phyloP scores from a whole-genome alignment of 2,797 vertebrate species.

The Poecile montanus region DNA sequence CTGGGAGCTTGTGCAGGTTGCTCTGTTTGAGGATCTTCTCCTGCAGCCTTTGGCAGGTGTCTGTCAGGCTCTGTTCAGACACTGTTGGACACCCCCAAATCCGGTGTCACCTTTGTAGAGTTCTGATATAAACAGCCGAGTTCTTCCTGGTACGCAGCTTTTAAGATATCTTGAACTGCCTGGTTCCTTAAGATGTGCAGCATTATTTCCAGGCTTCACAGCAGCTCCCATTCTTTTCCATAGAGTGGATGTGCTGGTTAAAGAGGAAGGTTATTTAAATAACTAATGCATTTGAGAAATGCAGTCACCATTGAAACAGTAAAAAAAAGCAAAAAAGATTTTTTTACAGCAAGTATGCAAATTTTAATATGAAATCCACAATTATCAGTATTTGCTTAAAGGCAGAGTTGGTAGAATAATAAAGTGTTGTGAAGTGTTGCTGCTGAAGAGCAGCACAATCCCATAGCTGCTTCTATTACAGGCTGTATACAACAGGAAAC shows the following conservation, averaged over 20 bases:
- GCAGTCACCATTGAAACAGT: neutral
- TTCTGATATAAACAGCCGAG: accelerated
- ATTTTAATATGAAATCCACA: neutral
- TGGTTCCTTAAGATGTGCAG: neutral
- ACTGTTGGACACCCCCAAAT: neutral
- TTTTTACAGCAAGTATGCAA: neutral
- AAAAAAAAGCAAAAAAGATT: neutral
- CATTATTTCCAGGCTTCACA: neutral
- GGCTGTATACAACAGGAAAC: neutral
- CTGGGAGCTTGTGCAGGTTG: neutral
- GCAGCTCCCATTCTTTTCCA: neutral
- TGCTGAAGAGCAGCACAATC: slow-evolving; percentile 15
- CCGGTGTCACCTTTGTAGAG: accelerated
- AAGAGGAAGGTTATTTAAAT: neutral
- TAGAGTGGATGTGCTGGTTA: neutral
- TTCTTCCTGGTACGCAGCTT: neutral
- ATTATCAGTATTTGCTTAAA: slow-evolving; percentile 25
- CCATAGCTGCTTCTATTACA: neutral
- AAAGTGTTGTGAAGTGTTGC: neutral
- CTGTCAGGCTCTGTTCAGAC: accelerated
- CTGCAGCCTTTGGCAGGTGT: neutral
- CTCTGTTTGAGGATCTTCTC: neutral
- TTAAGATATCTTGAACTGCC: neutral
- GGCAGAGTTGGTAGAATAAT: neutral
- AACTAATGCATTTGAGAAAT: neutral